Percentiles rank a stretch among this genome's conserved stretches.
These are phyloP conservation scores for Octopus sinensis DNA, from an alignment of 1,140 invertebrate species.

Conservation along the genomic window DNA sequence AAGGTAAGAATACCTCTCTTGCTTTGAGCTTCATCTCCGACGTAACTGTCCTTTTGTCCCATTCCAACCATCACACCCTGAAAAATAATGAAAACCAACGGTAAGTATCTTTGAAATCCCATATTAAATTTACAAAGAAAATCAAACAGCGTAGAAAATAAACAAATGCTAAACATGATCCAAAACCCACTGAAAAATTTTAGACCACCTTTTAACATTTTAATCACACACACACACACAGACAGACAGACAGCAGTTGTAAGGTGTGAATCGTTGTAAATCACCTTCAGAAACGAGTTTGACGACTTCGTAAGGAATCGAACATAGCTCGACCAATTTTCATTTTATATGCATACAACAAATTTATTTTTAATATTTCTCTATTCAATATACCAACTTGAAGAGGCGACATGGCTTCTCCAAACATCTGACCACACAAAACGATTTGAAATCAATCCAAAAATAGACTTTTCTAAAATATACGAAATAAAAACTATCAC, in stretches of 20 bases:
- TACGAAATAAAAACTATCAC: too few relatives aligned
- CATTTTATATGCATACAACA: too few relatives aligned
- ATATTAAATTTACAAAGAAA: background rate
- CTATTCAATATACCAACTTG: too few relatives aligned
- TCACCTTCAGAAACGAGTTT: too few relatives aligned
- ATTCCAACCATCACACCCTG: slow-evolving; percentile 48
- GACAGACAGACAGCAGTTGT: background rate
- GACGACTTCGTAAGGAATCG: too few relatives aligned
- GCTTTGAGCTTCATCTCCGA: slow-evolving; percentile 65
- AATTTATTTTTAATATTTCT: too few relatives aligned
- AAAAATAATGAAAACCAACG: slow-evolving; percentile 1
- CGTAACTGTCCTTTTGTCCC: slow-evolving; percentile 58
- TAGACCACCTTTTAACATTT: background rate
- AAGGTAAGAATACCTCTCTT: slow-evolving; percentile 66
- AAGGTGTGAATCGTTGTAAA: too few relatives aligned
- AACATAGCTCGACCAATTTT: too few relatives aligned
- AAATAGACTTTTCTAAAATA: too few relatives aligned
- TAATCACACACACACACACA: background rate
- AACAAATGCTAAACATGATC: background rate
- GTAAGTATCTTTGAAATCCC: background rate
- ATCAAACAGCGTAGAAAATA: background rate
- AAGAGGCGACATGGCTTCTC: too few relatives aligned
- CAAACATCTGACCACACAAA: too few relatives aligned
- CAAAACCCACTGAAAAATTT: background rate
- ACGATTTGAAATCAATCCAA: too few relatives aligned